Evolutionary conservation across 2,888 invertebrate species (phyloP), one percentile per base, ranked within the genome.

Genomic region (Galerucella pusilla): DNA sequence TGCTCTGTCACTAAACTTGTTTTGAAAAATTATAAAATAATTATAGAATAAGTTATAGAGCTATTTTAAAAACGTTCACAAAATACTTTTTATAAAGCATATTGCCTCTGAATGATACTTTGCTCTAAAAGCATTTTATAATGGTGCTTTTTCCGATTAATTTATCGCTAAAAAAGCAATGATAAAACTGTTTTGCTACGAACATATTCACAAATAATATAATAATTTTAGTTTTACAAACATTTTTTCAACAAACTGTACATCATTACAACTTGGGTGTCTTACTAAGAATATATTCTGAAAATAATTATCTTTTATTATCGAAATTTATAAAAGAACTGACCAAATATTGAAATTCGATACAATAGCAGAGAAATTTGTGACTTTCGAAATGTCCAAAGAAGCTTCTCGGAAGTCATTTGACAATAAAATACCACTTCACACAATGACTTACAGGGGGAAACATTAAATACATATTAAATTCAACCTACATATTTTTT

Each of bases 301-400:
- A 20, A 20, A 57, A 57, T 57, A 57, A 57, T 57, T 57, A 57
- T 2, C 25, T 66, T 66, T 46, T 25, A 66, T 49, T 52, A 66
- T 25, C 49, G 14, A 66, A 66, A 66, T 66, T 28, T 68, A 45
- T 68, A 45, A 64, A 35, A 64, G 52, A 52, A 63, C 12, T 70
- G 63, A 63, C 63, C 52, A 70, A 70, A 70, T 70, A 70, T 70
- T 70, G 70, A 70, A 64, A 70, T 54, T 16, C 35, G 54, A 70
- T 70, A 70, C 63, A 70, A 63, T 54, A 61, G 45, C 25, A 61
- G 20, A 61, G 12, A 69, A 61, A 69, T 69, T 25, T 70, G 52
- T 54, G 63, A 63, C 70, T 52, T 28, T 67, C 10, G 25, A 52
- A 68, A 59, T 46, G 35, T 68, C 45, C 25, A 46, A 68, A 68